Evolutionary conservation across 2,888 invertebrate species (phyloP).

Genomic region (Meta bourneti): DNA sequence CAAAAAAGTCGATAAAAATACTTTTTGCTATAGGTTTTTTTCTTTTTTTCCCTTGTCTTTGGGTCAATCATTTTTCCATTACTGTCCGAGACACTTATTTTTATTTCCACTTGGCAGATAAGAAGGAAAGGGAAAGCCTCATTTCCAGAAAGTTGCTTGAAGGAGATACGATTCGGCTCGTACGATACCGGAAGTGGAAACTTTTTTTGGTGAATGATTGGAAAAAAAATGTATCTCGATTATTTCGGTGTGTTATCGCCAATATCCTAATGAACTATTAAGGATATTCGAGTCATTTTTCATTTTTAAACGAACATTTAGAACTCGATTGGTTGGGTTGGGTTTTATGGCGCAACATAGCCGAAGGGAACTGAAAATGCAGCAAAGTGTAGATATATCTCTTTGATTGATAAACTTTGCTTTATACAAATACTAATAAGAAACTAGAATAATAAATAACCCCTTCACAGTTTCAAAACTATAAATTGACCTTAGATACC

Average conservation of each 20-base stretch:
- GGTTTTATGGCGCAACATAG: no score
- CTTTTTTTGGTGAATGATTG: background rate
- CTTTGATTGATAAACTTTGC: no score
- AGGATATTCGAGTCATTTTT: background rate
- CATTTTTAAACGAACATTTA: no score
- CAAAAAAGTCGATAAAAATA: slow-evolving; percentile 41
- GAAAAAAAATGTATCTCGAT: background rate
- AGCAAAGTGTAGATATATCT: no score
- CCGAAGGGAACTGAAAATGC: no score
- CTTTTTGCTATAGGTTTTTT: slow-evolving; percentile 3
- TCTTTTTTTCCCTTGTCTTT: slow-evolving; percentile 31
- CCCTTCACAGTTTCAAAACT: no score
- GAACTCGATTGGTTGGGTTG: no score
- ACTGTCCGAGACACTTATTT: slow-evolving; percentile 34
- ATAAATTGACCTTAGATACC: no score
- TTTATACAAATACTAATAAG: no score
- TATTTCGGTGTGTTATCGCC: background rate
- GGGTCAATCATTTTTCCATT: slow-evolving; percentile 66
- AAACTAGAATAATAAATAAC: no score
- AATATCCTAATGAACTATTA: background rate
- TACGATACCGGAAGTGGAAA: background rate
- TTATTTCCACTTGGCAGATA: slow-evolving; percentile 44
- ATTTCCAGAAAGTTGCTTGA: background rate
- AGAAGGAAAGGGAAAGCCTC: slow-evolving; percentile 29
- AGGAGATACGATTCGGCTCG: slow-evolving; percentile 8